phyloP scores from a whole-genome alignment of 30 jellyfish, hydroid and myxozoan species.

The Turritopsis dohrnii region DNA sequence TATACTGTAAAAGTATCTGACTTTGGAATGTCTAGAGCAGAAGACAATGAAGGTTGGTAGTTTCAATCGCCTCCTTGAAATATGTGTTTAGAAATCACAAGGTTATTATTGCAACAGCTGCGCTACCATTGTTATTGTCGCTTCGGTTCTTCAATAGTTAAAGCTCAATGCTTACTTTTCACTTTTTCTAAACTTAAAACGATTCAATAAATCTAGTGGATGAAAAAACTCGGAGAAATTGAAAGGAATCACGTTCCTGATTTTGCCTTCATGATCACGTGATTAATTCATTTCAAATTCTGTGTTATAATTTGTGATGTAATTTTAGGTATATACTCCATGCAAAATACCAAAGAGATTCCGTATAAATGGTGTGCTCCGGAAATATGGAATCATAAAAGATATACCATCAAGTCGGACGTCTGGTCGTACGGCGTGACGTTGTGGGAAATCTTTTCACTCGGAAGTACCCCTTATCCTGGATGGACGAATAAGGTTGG shows the following conservation, averaged over 20 bases:
- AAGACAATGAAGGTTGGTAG: constrained; percentile 74
- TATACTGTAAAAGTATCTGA: constrained; percentile 64
- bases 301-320: background rate
- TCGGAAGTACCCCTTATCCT: constrained; percentile 78
- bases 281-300: no score
- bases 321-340: constrained; percentile 58
- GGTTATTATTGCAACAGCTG: no score
- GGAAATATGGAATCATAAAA: constrained; percentile 64
- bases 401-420: constrained; percentile 69
- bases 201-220: no score
- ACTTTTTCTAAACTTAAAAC: no score
- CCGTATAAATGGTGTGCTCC: constrained; percentile 98
- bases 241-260: no score
- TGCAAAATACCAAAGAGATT: constrained; percentile 71
- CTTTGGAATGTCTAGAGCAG: constrained; percentile 97
- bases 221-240: no score
- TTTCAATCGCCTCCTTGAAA: background rate
- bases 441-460: constrained; percentile 78
- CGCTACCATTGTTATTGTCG: no score
- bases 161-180: no score
- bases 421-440: constrained; percentile 92
- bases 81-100: background rate
- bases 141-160: no score
- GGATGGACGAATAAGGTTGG: constrained; percentile 86
- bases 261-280: no score